Percentiles rank a stretch among this genome's conserved stretches.
These are phyloP conservation scores for Steinernema carpocapsae DNA, from an alignment of 2,888 invertebrate species.

Conservation along the genomic window DNA sequence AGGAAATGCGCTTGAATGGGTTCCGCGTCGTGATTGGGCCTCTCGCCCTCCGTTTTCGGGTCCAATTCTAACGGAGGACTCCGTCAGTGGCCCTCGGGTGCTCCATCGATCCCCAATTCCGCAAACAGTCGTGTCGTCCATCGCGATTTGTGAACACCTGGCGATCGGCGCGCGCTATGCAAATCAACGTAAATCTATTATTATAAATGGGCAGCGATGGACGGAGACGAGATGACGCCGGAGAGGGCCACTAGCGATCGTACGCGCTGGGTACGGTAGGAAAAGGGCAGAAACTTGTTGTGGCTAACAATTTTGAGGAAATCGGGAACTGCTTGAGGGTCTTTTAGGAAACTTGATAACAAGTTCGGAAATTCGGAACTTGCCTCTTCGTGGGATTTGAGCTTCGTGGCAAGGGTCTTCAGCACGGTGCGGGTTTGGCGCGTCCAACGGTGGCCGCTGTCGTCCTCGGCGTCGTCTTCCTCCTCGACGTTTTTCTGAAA, in stretches of 20 bases:
- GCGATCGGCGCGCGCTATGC: slow-evolving; percentile 25
- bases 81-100: slow-evolving; percentile 1
- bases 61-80: not conserved
- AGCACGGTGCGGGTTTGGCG: slow-evolving; percentile 62
- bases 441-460: slow-evolving; percentile 53
- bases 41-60: not conserved
- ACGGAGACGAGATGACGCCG: not conserved
- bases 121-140: slow-evolving; percentile 25
- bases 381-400: slow-evolving; percentile 52
- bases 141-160: slow-evolving; percentile 27
- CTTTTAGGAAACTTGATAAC: not conserved
- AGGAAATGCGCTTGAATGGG: slow-evolving; percentile 31
- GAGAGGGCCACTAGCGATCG: not conserved
- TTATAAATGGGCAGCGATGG: slow-evolving; percentile 2
- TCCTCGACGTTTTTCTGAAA: slow-evolving; percentile 47
- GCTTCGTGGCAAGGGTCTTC: slow-evolving; percentile 56
- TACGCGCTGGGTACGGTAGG: not conserved
- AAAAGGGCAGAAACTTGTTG: not conserved
- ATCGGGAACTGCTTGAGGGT: no score
- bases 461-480: slow-evolving; percentile 47
- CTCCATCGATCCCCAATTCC: not conserved
- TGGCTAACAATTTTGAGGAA: no score
- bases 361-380: not conserved
- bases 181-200: slow-evolving; percentile 24
- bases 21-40: slow-evolving; percentile 4